These are phyloP conservation scores for Gadus macrocephalus DNA, from an alignment of 2,113 vertebrate genomes.

Conservation along the genomic window DNA sequence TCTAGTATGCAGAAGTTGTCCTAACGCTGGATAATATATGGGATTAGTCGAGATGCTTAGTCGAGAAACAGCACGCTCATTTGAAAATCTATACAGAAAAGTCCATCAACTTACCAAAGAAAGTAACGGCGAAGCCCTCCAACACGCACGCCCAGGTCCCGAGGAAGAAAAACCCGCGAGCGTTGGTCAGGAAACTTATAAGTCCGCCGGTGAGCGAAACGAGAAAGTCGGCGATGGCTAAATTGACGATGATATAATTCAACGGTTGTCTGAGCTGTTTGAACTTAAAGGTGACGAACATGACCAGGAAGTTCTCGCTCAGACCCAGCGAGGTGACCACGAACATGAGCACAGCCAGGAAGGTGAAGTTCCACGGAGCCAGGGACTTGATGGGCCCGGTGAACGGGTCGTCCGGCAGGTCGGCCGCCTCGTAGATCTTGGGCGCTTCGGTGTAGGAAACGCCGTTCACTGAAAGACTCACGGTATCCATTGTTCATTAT, in stretches of 20 bases:
- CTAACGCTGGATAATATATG: too few relatives aligned
- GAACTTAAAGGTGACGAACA: conserved; percentile 84
- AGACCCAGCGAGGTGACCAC: conserved; percentile 80
- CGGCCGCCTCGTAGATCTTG: conserved; percentile 12
- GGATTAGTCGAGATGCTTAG: too few relatives aligned
- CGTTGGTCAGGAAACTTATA: conserved; percentile 83
- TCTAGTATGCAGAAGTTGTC: too few relatives aligned
- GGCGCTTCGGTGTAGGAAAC: conserved; percentile 60
- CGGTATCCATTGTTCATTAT: conserved; percentile 66
- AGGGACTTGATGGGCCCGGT: conserved; percentile 65
- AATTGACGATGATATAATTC: conserved; percentile 87
- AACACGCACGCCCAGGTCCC: conserved; percentile 83
- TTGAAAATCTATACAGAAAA: too few relatives aligned
- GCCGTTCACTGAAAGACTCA: conserved; percentile 65
- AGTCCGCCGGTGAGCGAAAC: conserved; percentile 81
- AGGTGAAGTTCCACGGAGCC: conserved; percentile 82
- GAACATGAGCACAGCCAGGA: conserved; percentile 82
- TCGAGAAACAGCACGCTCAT: too few relatives aligned
- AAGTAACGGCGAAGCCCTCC: conserved; percentile 89
- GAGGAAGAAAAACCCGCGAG: conserved; percentile 85
- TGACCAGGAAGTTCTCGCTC: conserved; percentile 83
- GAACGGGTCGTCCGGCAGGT: conserved; percentile 70
- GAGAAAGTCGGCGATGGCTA: conserved; percentile 85
- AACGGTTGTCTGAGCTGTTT: conserved; percentile 83
- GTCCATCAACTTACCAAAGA: conserved; percentile 78